Percentiles rank a stretch among this genome's conserved stretches.
These are phyloP conservation scores for Antigone vipio DNA, from an alignment of 2,113 vertebrate species.

Conservation along the genomic window DNA sequence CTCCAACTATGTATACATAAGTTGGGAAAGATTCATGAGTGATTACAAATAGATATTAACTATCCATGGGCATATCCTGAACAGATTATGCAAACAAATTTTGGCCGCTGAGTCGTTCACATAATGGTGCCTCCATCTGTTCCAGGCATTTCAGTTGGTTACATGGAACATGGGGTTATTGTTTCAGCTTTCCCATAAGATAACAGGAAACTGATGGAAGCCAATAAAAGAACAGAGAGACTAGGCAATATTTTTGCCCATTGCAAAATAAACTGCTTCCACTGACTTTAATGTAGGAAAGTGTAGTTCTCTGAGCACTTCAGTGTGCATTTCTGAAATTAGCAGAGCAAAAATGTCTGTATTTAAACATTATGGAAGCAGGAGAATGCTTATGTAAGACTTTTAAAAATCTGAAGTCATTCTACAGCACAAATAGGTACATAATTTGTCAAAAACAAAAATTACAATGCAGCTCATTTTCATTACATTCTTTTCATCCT, in stretches of 20 bases:
- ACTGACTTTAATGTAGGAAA: neutral
- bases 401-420: neutral
- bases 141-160: conserved; percentile 14
- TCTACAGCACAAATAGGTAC: neutral
- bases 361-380: neutral
- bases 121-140: conserved; percentile 40
- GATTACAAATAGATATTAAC: conserved; percentile 40
- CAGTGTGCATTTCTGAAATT: neutral
- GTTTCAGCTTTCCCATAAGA: conserved; percentile 1
- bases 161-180: neutral
- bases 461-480: neutral
- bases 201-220: neutral
- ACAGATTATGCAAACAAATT: conserved; percentile 55
- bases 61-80: neutral
- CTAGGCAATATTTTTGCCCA: neutral
- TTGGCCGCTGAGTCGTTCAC: neutral
- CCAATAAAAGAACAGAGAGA: neutral
- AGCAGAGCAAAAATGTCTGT: neutral
- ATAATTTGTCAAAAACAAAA: neutral
- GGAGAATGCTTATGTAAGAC: neutral
- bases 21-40: neutral
- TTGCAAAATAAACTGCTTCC: neutral
- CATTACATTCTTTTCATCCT: neutral
- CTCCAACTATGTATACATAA: neutral
- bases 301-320: neutral